phyloP scores from a whole-genome alignment of 2,113 vertebrate genomes.

The Nothocercus nigrocapillus region DNA sequence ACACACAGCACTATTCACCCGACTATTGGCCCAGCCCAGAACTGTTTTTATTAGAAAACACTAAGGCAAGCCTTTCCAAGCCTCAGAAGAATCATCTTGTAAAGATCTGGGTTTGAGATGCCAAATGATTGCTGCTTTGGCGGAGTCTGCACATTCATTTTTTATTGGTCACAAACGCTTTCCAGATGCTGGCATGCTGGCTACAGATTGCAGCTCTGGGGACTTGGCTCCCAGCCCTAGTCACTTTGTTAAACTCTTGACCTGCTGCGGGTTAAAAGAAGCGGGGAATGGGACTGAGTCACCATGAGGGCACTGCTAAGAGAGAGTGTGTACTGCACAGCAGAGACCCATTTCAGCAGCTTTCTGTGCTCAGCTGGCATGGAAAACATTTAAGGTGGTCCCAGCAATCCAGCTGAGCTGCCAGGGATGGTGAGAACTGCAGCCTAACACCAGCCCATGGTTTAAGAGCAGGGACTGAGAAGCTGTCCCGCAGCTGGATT shows the following conservation, averaged over 20 bases:
- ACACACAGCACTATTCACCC: constrained; percentile 48
- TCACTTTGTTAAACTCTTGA: constrained; percentile 81
- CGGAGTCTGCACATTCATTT: constrained; percentile 69
- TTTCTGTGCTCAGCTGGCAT: constrained; percentile 59
- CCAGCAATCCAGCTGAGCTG: not conserved
- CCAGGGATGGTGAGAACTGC: constrained; percentile 30
- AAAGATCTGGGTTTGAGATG: constrained; percentile 63
- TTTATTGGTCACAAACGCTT: constrained; percentile 74
- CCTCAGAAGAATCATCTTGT: constrained; percentile 71
- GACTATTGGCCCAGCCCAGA: constrained; percentile 44
- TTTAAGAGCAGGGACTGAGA: not conserved
- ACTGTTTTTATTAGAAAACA: constrained; percentile 73
- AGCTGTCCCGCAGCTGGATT: constrained; percentile 25
- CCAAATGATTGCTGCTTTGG: constrained; percentile 73
- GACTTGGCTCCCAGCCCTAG: constrained; percentile 70
- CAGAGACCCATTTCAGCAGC: constrained; percentile 56
- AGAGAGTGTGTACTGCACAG: constrained; percentile 17
- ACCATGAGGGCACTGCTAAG: constrained; percentile 57
- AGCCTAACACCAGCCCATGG: not conserved
- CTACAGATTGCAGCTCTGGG: constrained; percentile 65
- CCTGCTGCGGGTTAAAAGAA: constrained; percentile 72
- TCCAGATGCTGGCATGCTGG: constrained; percentile 77
- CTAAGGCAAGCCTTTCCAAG: constrained; percentile 63
- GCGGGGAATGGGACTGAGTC: constrained; percentile 66
- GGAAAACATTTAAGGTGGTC: constrained; percentile 67